Percentiles rank a stretch among this genome's conserved stretches.
Evolutionary conservation across 2,113 vertebrate species (phyloP).

Genomic region (Hyaena hyaena): DNA sequence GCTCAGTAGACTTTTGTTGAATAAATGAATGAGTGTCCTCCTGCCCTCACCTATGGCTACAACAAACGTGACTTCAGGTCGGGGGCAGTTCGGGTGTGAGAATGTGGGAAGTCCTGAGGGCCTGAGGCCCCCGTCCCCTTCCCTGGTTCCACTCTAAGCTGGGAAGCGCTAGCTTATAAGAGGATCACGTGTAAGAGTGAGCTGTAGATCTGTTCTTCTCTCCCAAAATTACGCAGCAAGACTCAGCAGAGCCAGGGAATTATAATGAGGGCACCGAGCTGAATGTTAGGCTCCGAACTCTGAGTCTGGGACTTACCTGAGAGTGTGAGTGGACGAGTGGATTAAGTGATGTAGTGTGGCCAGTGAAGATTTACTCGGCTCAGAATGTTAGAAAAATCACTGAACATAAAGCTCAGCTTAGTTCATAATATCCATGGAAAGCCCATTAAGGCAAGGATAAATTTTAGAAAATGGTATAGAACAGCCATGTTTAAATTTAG

Average conservation of each 20-base stretch:
- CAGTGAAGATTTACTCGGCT: not conserved
- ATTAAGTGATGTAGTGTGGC: not conserved
- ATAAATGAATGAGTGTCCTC: not conserved
- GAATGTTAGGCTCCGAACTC: fast-evolving
- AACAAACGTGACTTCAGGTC: not conserved
- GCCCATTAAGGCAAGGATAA: conserved; percentile 21
- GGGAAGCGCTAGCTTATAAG: not conserved
- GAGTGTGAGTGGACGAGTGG: not conserved
- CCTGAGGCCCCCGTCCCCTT: not conserved
- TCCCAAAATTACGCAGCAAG: not conserved
- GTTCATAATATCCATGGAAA: not conserved
- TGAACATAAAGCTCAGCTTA: not conserved
- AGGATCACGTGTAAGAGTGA: not conserved
- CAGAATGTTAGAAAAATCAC: not conserved
- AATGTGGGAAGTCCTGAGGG: not conserved
- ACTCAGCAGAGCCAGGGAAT: not conserved
- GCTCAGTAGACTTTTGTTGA: no score
- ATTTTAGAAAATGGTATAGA: conserved; percentile 18
- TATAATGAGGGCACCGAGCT: not conserved
- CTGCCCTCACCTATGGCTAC: not conserved
- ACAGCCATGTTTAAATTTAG: conserved; percentile 7
- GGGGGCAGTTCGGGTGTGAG: not conserved
- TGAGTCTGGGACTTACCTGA: not conserved
- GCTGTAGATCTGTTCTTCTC: not conserved
- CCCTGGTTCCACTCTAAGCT: not conserved